phyloP scores from a whole-genome alignment of 2,797 vertebrate genomes.

The Notamacropus eugenii region DNA sequence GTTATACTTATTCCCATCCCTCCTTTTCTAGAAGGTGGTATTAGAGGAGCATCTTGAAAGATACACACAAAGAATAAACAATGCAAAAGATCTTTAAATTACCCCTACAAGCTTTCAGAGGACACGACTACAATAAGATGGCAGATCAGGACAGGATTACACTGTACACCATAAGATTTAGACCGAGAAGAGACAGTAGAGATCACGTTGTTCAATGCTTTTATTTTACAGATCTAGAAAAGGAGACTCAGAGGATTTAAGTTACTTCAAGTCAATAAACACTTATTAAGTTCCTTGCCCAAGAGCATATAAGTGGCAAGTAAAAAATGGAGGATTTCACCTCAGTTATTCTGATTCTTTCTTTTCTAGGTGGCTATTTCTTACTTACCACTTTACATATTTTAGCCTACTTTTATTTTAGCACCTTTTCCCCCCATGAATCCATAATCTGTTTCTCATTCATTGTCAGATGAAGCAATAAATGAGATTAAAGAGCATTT shows the following conservation, averaged over 20 bases:
- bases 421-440: background rate
- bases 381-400: background rate
- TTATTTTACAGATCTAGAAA: background rate
- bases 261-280: background rate
- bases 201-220: background rate
- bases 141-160: background rate
- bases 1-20: background rate
- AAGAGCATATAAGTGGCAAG: background rate
- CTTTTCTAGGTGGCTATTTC: background rate
- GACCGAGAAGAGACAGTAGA: background rate
- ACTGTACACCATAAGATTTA: background rate
- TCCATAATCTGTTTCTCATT: too few relatives aligned
- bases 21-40: background rate
- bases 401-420: background rate
- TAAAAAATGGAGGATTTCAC: background rate
- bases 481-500: background rate
- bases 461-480: background rate
- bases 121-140: background rate
- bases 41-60: background rate
- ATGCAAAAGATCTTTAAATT: background rate
- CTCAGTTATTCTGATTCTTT: background rate
- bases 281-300: background rate
- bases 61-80: background rate
- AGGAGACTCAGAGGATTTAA: background rate
- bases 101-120: background rate